A percentile compares a stretch with the other conserved stretches of the same genome.
These are phyloP conservation scores for Scortum barcoo DNA, from an alignment of 2,113 vertebrate species.

Conservation along the genomic window DNA sequence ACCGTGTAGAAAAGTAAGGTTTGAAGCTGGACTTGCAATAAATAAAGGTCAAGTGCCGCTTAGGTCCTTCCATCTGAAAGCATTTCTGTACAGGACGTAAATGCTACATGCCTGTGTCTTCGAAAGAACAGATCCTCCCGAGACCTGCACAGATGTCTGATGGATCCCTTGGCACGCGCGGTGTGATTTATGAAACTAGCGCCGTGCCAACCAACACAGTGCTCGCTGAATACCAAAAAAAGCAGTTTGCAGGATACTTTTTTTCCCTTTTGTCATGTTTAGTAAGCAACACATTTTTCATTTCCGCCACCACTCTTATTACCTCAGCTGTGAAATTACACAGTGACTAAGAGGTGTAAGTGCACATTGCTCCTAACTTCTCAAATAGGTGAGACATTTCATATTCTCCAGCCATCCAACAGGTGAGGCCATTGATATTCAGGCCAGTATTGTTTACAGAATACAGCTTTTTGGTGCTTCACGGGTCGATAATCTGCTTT, in stretches of 20 bases:
- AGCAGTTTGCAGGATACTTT: not conserved
- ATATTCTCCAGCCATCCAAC: not conserved
- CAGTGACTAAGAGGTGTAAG: constrained; percentile 12
- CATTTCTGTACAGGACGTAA: not conserved
- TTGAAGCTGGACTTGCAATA: not conserved
- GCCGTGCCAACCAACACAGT: not conserved
- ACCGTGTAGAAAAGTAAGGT: not conserved
- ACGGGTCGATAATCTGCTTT: constrained; percentile 17
- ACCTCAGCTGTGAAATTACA: constrained; percentile 37
- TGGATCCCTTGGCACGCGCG: not conserved
- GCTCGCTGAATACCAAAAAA: constrained; percentile 18
- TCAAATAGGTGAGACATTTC: not conserved
- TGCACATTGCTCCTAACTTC: constrained; percentile 19
- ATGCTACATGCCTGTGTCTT: not conserved
- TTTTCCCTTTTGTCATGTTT: constrained; percentile 30
- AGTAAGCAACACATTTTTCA: constrained; percentile 27
- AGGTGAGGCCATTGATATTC: constrained; percentile 32
- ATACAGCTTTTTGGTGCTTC: constrained; percentile 25
- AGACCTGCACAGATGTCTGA: not conserved
- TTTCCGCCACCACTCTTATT: constrained; percentile 12
- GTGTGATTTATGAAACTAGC: constrained; percentile 19
- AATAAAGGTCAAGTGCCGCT: not conserved
- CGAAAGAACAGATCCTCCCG: not conserved
- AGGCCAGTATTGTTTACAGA: constrained; percentile 14
- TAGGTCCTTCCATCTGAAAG: not conserved